Evolutionary conservation across 2,888 invertebrate genomes (phyloP).

Genomic region (Caenorhabditis angaria): DNA sequence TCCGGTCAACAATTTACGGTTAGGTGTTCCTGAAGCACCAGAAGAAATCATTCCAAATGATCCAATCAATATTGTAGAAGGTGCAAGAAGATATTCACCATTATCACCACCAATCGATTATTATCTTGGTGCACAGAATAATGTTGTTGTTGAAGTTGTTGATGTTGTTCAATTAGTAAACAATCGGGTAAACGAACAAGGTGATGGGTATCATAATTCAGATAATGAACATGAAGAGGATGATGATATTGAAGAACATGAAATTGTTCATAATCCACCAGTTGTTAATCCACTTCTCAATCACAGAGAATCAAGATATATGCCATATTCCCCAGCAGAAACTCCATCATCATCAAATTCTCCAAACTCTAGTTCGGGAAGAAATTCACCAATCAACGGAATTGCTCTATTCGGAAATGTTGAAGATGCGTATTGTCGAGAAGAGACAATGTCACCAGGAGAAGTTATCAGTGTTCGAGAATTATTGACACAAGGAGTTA

Average conservation of each 20-base stretch:
- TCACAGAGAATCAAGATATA: neutral
- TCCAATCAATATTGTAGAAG: neutral
- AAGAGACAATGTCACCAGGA: neutral
- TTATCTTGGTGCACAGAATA: neutral
- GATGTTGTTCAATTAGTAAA: neutral
- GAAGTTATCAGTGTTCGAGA: neutral
- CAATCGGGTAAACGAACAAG: neutral
- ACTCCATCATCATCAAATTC: constrained; percentile 3
- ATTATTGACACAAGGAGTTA: neutral
- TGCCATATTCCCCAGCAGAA: neutral
- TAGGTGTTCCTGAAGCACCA: neutral
- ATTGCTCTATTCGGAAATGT: neutral
- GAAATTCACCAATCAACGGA: neutral
- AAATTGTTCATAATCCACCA: neutral
- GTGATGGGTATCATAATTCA: neutral
- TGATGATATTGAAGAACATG: neutral
- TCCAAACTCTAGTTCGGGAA: neutral
- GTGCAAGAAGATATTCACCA: neutral
- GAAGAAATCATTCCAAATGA: neutral
- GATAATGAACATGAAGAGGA: neutral
- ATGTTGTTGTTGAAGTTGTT: neutral
- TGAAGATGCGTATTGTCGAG: neutral
- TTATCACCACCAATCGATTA: neutral
- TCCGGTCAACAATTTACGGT: neutral
- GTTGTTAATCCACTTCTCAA: neutral